Conservation (phyloP, 2,888 invertebrate species). For the Bombyx huttoni region DNA sequence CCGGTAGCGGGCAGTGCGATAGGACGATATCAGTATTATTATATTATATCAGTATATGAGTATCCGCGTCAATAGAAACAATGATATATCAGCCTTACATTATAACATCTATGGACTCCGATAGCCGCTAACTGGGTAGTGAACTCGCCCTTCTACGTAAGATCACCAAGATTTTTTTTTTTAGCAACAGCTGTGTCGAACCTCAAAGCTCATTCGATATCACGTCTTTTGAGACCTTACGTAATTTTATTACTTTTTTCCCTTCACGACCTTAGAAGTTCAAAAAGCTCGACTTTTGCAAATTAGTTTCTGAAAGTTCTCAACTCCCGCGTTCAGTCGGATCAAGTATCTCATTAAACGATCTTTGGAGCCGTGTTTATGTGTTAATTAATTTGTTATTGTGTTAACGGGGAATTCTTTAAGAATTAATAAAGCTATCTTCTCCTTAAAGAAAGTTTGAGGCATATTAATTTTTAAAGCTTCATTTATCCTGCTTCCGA, state of each 20-base stretch:
- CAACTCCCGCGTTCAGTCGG: conserved; percentile 4
- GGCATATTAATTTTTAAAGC: no score
- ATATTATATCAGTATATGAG: no score
- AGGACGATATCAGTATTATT: no score
- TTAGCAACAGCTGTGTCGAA: background rate
- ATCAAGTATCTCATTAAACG: conserved; percentile 7
- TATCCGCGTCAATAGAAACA: no score
- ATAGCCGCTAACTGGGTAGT: no score
- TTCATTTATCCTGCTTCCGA: no score
- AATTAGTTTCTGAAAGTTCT: conserved; percentile 9
- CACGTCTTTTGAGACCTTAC: background rate
- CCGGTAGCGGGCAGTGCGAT: no score
- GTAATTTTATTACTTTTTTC: background rate
- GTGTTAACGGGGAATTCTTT: background rate
- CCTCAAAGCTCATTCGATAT: background rate
- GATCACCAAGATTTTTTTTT: background rate
- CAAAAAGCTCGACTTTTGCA: conserved; percentile 6
- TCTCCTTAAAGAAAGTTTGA: no score
- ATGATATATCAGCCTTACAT: no score
- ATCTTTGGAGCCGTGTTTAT: conserved; percentile 1
- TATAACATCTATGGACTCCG: no score
- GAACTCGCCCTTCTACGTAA: no score
- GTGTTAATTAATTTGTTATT: conserved; percentile 1
- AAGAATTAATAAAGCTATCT: background rate
- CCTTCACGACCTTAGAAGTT: background rate